phyloP scores from a whole-genome alignment of 2,113 vertebrate genomes.

The Oreochromis aureus region DNA sequence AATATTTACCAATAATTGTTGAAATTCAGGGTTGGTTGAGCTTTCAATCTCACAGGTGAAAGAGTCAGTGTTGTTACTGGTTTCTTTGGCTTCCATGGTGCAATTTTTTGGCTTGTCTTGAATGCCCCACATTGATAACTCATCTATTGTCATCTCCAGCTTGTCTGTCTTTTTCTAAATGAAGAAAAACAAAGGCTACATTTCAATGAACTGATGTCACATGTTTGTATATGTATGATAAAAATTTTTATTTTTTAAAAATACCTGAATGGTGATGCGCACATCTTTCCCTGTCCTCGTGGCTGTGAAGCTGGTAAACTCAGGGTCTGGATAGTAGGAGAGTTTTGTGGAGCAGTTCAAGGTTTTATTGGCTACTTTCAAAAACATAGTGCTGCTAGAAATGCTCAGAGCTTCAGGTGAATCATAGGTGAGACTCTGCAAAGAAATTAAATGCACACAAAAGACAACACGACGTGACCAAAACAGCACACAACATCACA shows the following conservation, averaged over 20 bases:
- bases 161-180: conserved; percentile 83
- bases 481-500: neutral
- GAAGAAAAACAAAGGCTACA: neutral
- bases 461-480: neutral
- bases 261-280: conserved; percentile 60
- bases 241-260: too few species aligned
- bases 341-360: conserved; percentile 38
- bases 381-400: neutral
- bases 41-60: conserved; percentile 73
- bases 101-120: conserved; percentile 30
- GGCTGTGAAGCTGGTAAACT: conserved; percentile 54
- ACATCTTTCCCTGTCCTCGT: neutral
- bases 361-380: conserved; percentile 52
- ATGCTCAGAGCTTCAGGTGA: neutral
- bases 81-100: conserved; percentile 61
- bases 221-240: neutral
- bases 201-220: neutral
- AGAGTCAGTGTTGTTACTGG: conserved; percentile 57
- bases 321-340: conserved; percentile 59
- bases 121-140: conserved; percentile 73
- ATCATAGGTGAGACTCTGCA: conserved; percentile 49
- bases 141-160: conserved; percentile 74
- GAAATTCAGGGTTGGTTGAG: neutral
- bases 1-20: conserved; percentile 37
- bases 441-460: neutral